Conservation (phyloP, 1,140 invertebrate species). For the Bombus affinis region DNA sequence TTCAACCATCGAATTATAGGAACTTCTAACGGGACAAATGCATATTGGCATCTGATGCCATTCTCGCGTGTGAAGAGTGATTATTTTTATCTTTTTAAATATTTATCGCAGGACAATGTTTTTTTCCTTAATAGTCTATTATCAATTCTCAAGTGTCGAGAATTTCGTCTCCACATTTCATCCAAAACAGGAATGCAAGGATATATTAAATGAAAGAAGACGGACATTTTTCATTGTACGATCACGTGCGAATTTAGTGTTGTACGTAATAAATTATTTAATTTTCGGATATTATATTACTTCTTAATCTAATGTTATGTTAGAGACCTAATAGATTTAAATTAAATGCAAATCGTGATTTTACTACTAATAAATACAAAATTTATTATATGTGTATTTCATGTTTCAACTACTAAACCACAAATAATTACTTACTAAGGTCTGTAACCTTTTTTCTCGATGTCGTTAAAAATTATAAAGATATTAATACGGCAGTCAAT, state of each 20-base stretch:
- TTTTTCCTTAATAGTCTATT: neutral
- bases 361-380: constrained; percentile 6
- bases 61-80: constrained; percentile 49
- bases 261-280: constrained; percentile 72
- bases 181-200: neutral
- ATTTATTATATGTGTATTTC: neutral
- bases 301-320: constrained; percentile 41
- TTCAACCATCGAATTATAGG: neutral
- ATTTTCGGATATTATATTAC: constrained; percentile 59
- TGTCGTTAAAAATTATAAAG: neutral
- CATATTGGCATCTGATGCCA: neutral
- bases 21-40: constrained; percentile 22
- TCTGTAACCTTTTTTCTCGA: neutral
- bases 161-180: constrained; percentile 6
- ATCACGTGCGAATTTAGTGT: constrained; percentile 53
- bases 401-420: neutral
- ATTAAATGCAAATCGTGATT: constrained; percentile 22
- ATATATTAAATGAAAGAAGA: constrained; percentile 29
- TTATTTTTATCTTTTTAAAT: constrained; percentile 54
- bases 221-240: constrained; percentile 58
- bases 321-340: constrained; percentile 50
- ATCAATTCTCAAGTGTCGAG: constrained; percentile 20
- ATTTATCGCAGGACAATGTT: constrained; percentile 38
- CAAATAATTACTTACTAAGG: neutral
- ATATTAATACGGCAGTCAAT: neutral